A percentile compares a stretch with the other conserved stretches of the same genome.
phyloP scores from a whole-genome alignment of 1,140 invertebrate species.

The Leguminivora glycinivorella region DNA sequence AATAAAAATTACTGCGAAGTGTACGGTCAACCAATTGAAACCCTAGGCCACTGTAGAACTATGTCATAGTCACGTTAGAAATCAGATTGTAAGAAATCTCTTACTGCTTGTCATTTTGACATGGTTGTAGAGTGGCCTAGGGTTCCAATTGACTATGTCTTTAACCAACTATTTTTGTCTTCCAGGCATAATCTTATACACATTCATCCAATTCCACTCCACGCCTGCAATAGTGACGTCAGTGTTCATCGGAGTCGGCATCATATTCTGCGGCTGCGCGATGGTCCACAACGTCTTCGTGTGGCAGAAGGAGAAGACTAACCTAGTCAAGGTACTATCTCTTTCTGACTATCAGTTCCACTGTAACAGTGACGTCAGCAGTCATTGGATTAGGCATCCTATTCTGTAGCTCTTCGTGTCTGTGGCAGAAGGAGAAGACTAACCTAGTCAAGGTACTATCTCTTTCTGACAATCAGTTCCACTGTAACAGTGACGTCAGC shows the following conservation, averaged over 20 bases:
- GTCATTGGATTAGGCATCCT: constrained; percentile 93
- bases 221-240: constrained; percentile 94
- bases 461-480: not conserved
- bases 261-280: constrained; percentile 94
- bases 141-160: too few species aligned
- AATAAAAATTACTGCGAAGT: too few species aligned
- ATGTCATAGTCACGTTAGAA: too few species aligned
- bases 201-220: constrained; percentile 94
- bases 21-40: too few species aligned
- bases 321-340: constrained; percentile 56
- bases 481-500: constrained; percentile 93
- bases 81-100: too few species aligned
- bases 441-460: constrained; percentile 66
- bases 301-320: constrained; percentile 93
- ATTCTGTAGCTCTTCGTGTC: constrained; percentile 94
- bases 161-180: too few species aligned
- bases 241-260: constrained; percentile 91
- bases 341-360: not conserved
- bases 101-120: too few species aligned
- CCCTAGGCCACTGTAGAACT: too few species aligned
- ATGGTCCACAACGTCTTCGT: constrained; percentile 97
- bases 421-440: constrained; percentile 94
- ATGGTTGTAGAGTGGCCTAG: too few species aligned
- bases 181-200: constrained; percentile 94
- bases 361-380: constrained; percentile 92